phyloP scores from a whole-genome alignment of 2,888 invertebrate genomes.

The Apoda limacodes region DNA sequence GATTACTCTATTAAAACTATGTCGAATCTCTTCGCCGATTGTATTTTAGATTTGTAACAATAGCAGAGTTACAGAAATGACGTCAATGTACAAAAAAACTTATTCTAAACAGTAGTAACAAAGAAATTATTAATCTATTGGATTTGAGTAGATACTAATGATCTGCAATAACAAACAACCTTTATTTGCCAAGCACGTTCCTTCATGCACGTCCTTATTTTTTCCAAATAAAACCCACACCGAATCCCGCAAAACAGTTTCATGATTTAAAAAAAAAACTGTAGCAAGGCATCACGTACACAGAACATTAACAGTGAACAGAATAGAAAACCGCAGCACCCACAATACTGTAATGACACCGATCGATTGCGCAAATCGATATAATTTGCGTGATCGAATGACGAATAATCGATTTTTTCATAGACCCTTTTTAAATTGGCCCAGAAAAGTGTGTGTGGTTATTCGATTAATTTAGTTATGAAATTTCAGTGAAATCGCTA shows the following conservation, averaged over 20 bases:
- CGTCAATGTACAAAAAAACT: too few species aligned
- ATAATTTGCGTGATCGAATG: constrained; percentile 58
- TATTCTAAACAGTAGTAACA: too few species aligned
- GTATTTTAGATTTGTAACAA: too few species aligned
- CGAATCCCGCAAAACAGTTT: constrained; percentile 43
- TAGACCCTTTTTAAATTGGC: not conserved
- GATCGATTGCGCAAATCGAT: constrained; percentile 58
- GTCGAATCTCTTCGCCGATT: too few species aligned
- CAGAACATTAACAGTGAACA: constrained; percentile 36
- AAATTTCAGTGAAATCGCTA: constrained; percentile 45
- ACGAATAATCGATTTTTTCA: constrained; percentile 42
- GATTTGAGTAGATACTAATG: too few species aligned
- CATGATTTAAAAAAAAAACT: constrained; percentile 36
- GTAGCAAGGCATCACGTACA: constrained; percentile 57
- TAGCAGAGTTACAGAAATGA: too few species aligned
- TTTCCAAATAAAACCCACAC: constrained; percentile 38
- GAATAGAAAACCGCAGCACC: constrained; percentile 58
- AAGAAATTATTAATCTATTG: too few species aligned
- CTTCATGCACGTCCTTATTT: constrained; percentile 42
- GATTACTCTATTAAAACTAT: too few species aligned
- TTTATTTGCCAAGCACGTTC: too few species aligned
- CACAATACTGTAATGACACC: constrained; percentile 52
- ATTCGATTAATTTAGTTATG: constrained; percentile 7
- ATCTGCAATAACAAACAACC: too few species aligned
- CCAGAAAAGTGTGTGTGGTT: constrained; percentile 12